These are phyloP conservation scores for Ageneiosus marmoratus DNA, from an alignment of 2,113 vertebrate genomes.

Conservation along the genomic window DNA sequence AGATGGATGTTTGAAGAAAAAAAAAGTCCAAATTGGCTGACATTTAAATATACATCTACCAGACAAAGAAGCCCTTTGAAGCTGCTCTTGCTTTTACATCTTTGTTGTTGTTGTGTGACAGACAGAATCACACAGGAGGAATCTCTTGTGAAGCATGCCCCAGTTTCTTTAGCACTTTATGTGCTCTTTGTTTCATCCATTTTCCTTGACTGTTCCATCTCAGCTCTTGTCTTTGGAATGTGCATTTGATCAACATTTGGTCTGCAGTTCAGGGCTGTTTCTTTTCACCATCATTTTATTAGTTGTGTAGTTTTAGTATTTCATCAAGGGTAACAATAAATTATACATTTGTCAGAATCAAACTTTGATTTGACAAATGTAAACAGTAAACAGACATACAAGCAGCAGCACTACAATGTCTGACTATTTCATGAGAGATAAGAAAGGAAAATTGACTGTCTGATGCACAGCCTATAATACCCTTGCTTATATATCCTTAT, in stretches of 20 bases:
- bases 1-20: constrained; percentile 69
- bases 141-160: constrained; percentile 53
- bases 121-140: constrained; percentile 44
- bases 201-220: background rate
- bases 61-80: background rate
- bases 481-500: no score
- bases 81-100: background rate
- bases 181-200: constrained; percentile 37
- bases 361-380: no score
- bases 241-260: background rate
- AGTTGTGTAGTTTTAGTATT: constrained; percentile 18
- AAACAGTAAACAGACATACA: background rate
- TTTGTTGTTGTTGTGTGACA: constrained; percentile 44
- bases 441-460: constrained; percentile 5
- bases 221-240: constrained; percentile 6
- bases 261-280: background rate
- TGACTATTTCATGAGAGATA: constrained; percentile 7
- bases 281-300: constrained; percentile 11
- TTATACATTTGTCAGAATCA: constrained; percentile 37
- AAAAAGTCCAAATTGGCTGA: background rate
- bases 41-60: background rate
- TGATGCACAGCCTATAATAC: no score
- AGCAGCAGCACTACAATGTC: background rate
- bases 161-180: constrained; percentile 49
- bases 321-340: constrained; percentile 22